phyloP scores from a whole-genome alignment of 2,888 invertebrate genomes.

The Schrankia costaestrigalis region DNA sequence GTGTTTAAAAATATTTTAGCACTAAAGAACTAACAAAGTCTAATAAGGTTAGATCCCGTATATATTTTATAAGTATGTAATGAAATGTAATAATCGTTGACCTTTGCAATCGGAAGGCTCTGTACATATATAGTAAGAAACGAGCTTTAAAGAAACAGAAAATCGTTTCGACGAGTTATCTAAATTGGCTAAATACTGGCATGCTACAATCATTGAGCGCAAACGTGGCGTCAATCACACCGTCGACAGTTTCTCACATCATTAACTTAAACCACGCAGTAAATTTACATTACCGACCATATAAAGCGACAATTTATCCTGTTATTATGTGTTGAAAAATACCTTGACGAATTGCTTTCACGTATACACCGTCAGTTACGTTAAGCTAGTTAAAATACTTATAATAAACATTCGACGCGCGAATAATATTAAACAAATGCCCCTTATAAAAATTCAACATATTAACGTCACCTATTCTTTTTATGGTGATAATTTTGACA shows the following conservation, averaged over 20 bases:
- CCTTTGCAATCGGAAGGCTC: too few species aligned
- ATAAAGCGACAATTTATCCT: conserved; percentile 26
- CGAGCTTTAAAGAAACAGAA: background rate
- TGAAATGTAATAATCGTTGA: too few species aligned
- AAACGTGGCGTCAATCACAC: conserved; percentile 19
- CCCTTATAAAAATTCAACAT: conserved; percentile 30
- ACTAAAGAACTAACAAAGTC: too few species aligned
- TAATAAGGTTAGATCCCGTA: too few species aligned
- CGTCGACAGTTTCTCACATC: conserved; percentile 20
- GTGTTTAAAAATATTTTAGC: background rate
- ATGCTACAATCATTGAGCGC: conserved; percentile 21
- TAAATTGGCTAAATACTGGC: conserved; percentile 11
- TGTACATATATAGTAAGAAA: too few species aligned
- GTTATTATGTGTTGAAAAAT: conserved; percentile 31
- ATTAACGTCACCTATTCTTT: conserved; percentile 29
- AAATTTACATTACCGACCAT: conserved; percentile 18
- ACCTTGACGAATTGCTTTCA: conserved; percentile 47
- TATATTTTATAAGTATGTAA: too few species aligned
- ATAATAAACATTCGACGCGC: conserved; percentile 43
- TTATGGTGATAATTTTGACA: conserved; percentile 47
- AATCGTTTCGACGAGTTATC: conserved; percentile 2
- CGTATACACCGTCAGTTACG: conserved; percentile 28
- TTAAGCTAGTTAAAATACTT: too few species aligned
- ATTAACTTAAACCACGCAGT: conserved; percentile 17
- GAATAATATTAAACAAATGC: conserved; percentile 56